phyloP scores from a whole-genome alignment of 2,888 invertebrate genomes.

The Steinernema carpocapsae region DNA sequence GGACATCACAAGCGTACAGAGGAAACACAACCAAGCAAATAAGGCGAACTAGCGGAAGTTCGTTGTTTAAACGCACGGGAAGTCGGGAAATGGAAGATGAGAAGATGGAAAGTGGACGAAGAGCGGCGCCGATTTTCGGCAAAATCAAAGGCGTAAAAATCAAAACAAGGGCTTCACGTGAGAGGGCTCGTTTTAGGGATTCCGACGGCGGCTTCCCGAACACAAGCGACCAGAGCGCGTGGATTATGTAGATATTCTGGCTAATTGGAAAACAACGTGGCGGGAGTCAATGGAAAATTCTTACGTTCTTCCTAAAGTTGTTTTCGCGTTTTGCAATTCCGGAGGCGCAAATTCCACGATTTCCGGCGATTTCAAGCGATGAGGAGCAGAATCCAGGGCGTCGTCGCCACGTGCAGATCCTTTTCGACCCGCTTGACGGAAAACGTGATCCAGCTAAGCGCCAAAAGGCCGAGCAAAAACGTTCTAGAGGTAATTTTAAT shows the following conservation, averaged over 20 bases:
- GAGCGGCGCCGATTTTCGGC: background rate
- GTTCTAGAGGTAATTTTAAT: background rate
- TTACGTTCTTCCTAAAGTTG: no score
- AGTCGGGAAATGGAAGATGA: background rate
- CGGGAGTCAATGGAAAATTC: no score
- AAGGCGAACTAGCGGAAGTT: background rate
- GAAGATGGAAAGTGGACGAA: background rate
- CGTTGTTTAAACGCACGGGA: background rate
- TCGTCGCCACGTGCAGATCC: background rate
- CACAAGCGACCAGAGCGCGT: no score
- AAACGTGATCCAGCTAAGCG: constrained; percentile 5
- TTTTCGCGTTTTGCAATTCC: no score
- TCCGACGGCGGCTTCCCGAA: no score
- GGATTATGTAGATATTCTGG: no score
- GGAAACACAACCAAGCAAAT: background rate
- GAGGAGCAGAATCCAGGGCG: no score
- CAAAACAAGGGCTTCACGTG: background rate
- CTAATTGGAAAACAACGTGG: no score
- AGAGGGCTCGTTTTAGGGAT: no score
- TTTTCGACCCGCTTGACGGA: background rate
- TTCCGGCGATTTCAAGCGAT: no score
- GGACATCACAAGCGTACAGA: no score
- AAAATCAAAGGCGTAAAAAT: background rate
- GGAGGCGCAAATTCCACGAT: no score
- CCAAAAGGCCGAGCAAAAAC: background rate